Conservation (phyloP, 1,140 invertebrate species). For the Saccostrea cuccullata region DNA sequence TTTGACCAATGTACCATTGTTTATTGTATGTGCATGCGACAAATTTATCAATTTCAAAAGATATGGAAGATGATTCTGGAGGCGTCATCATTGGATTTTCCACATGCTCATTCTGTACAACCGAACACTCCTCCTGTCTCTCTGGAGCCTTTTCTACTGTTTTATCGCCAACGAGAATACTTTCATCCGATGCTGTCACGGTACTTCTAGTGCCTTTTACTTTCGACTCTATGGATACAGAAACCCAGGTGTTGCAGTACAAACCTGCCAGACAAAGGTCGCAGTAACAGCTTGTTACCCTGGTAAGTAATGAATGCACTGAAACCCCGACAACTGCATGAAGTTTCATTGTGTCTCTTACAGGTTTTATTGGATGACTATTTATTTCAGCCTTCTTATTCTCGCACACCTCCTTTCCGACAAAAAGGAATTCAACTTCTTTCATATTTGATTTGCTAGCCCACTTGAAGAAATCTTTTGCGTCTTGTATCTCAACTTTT, state of each 20-base stretch:
- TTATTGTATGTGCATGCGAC: not conserved
- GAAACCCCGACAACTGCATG: not conserved
- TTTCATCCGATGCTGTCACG: no score
- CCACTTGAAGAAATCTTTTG: no score
- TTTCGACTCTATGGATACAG: no score
- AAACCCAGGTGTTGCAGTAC: not conserved
- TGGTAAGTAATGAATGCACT: not conserved
- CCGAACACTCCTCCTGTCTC: not conserved
- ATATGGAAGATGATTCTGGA: no score
- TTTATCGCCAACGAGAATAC: not conserved
- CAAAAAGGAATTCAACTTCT: conserved; percentile 25
- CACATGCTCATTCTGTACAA: not conserved
- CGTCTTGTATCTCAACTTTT: no score
- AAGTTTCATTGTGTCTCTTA: no score
- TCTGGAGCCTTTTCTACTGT: not conserved
- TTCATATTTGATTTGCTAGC: conserved; percentile 23
- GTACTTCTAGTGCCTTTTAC: no score
- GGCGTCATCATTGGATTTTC: no score
- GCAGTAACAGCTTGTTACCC: not conserved
- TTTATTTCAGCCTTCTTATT: not conserved
- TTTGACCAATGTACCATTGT: conserved; percentile 28
- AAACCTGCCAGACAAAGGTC: not conserved
- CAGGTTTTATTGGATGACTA: no score
- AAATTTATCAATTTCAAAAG: no score
- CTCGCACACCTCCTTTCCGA: not conserved